Evolutionary conservation across 2,797 vertebrate genomes (phyloP).

Genomic region (Coregonus sp.): DNA sequence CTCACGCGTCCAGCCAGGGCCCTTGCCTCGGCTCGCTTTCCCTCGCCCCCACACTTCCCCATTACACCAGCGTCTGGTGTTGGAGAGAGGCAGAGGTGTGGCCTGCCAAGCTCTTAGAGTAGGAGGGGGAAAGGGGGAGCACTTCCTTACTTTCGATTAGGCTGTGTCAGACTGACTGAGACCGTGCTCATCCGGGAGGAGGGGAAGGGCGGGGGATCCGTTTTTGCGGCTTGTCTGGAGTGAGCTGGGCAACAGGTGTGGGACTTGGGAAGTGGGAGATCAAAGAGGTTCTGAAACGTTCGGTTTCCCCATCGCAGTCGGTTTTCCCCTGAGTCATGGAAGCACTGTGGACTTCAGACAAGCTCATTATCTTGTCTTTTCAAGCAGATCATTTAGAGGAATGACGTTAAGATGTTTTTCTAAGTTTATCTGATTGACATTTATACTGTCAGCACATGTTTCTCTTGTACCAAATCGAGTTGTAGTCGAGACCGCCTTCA

Average conservation of each 20-base stretch:
- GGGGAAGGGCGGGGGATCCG: neutral
- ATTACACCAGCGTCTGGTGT: constrained; percentile 39
- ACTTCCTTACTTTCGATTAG: constrained; percentile 30
- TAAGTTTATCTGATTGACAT: neutral
- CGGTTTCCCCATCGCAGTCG: neutral
- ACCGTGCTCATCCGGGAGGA: constrained; percentile 34
- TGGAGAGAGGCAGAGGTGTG: constrained; percentile 29
- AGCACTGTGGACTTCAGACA: too few relatives aligned
- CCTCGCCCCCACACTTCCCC: constrained; percentile 53
- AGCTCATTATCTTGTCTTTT: neutral
- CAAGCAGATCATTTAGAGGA: neutral
- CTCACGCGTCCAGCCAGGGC: constrained; percentile 26
- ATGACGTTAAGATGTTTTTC: neutral
- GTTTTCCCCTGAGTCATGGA: neutral
- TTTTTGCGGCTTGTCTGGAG: neutral
- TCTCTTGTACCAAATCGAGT: neutral
- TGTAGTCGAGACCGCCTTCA: neutral
- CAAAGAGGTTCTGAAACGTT: too few relatives aligned
- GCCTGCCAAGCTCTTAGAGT: constrained; percentile 47
- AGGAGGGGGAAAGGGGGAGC: constrained; percentile 12
- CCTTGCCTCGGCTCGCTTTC: neutral
- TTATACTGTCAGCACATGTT: neutral
- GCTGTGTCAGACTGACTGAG: constrained; percentile 38
- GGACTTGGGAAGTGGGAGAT: neutral
- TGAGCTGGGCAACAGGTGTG: neutral